A percentile compares a stretch with the other conserved stretches of the same genome.
Conservation (phyloP, 2,888 invertebrate species). For the Coenonympha arcania region DNA sequence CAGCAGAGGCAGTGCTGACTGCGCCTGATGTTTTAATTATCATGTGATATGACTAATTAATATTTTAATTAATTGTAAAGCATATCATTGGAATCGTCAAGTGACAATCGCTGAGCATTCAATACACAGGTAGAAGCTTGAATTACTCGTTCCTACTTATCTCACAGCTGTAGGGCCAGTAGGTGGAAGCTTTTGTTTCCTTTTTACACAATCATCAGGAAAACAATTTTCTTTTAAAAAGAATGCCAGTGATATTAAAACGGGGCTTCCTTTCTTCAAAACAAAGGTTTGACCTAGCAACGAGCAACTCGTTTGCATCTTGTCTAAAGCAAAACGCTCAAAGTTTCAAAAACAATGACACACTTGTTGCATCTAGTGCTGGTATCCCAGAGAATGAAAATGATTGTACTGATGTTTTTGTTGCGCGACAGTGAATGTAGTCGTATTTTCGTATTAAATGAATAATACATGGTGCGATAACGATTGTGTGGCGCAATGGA, state of each 20-base stretch:
- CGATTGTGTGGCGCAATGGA: not conserved
- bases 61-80: too few relatives aligned
- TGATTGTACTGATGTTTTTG: not conserved
- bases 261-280: constrained; percentile 12
- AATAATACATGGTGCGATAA: constrained; percentile 1
- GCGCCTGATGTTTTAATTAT: too few relatives aligned
- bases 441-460: constrained; percentile 1
- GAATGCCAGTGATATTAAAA: constrained; percentile 11
- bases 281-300: constrained; percentile 12
- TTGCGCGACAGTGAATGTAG: too few relatives aligned
- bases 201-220: constrained; percentile 1
- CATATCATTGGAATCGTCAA: too few relatives aligned
- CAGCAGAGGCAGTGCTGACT: too few relatives aligned
- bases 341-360: constrained; percentile 12
- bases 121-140: too few relatives aligned
- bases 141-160: too few relatives aligned
- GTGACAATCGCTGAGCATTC: too few relatives aligned
- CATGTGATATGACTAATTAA: too few relatives aligned
- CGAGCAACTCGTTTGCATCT: constrained; percentile 17
- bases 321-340: constrained; percentile 16
- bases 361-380: constrained; percentile 21
- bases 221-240: constrained; percentile 7
- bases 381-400: constrained; percentile 5
- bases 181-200: not conserved
- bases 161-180: too few relatives aligned